phyloP scores from a whole-genome alignment of 2,113 vertebrate genomes.

The Lagopus leucura region DNA sequence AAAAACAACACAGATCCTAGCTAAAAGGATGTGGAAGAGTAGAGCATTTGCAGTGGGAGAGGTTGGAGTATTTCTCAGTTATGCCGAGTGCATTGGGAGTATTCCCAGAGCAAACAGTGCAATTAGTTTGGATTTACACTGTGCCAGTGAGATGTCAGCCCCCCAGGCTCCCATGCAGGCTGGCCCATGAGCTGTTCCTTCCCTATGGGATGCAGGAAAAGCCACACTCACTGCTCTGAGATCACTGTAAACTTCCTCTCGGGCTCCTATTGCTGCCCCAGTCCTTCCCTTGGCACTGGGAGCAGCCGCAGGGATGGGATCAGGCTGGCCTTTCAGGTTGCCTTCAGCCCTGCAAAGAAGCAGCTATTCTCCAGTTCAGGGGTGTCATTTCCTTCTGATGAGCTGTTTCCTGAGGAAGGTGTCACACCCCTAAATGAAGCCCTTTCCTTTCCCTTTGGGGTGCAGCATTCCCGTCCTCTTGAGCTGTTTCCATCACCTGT shows the following conservation, averaged over 20 bases:
- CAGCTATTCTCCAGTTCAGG: neutral
- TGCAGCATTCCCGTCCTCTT: neutral
- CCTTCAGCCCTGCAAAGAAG: neutral
- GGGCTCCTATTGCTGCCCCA: neutral
- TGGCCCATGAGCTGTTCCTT: constrained; percentile 10
- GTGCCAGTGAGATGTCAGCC: constrained; percentile 14
- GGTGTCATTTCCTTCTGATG: neutral
- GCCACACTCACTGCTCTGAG: neutral
- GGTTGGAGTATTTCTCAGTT: neutral
- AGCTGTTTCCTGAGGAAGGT: neutral
- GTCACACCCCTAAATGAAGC: neutral
- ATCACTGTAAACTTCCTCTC: constrained; percentile 23
- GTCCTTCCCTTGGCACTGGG: neutral
- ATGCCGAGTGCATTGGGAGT: neutral
- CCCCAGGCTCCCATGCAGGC: constrained; percentile 1
- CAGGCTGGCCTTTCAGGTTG: neutral
- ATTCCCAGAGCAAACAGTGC: constrained; percentile 49
- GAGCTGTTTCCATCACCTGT: neutral
- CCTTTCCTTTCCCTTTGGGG: constrained; percentile 1
- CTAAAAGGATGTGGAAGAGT: neutral
- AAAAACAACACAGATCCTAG: neutral
- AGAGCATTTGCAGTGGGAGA: neutral
- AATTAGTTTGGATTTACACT: constrained; percentile 52
- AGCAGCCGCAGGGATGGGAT: neutral
- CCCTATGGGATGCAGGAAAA: constrained; percentile 9